Evolutionary conservation across 2,797 vertebrate genomes (phyloP).

Genomic region (Xenops minutus): DNA sequence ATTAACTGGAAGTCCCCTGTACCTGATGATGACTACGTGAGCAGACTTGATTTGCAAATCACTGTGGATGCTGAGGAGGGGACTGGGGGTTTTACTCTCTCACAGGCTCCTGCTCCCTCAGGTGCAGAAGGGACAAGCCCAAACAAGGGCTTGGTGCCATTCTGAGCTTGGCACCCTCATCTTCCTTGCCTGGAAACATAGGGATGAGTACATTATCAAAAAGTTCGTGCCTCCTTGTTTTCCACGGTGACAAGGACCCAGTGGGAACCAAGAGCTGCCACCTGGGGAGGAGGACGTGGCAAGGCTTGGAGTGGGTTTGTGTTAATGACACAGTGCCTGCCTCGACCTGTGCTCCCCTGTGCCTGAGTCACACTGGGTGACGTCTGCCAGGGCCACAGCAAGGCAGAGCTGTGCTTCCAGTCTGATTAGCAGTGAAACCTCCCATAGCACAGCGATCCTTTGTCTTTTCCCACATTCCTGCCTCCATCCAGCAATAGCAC

Average conservation of each 20-base stretch:
- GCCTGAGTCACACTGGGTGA: not conserved
- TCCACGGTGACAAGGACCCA: not conserved
- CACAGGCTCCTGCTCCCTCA: not conserved
- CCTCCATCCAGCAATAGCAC: not conserved
- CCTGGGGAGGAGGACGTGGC: not conserved
- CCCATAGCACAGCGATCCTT: not conserved
- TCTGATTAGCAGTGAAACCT: not conserved
- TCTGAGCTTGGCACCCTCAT: not conserved
- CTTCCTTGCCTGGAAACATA: not conserved
- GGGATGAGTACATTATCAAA: not conserved
- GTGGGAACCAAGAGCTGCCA: not conserved
- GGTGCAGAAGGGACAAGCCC: not conserved
- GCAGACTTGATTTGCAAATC: not conserved
- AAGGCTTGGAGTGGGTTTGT: not conserved
- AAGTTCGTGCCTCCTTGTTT: rapidly evolving
- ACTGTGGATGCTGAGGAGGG: not conserved
- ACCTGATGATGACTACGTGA: not conserved
- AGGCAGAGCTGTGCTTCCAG: not conserved
- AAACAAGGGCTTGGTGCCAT: rapidly evolving
- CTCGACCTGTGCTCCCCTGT: not conserved
- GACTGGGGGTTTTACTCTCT: not conserved
- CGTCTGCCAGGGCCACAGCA: not conserved
- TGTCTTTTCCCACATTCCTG: rapidly evolving
- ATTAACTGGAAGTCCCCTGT: slow-evolving; percentile 34
- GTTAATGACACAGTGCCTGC: not conserved